Evolutionary conservation across 2,113 vertebrate species (phyloP), one percentile per base, ranked within the genome.

Genomic region (Todiramphus chloris): DNA sequence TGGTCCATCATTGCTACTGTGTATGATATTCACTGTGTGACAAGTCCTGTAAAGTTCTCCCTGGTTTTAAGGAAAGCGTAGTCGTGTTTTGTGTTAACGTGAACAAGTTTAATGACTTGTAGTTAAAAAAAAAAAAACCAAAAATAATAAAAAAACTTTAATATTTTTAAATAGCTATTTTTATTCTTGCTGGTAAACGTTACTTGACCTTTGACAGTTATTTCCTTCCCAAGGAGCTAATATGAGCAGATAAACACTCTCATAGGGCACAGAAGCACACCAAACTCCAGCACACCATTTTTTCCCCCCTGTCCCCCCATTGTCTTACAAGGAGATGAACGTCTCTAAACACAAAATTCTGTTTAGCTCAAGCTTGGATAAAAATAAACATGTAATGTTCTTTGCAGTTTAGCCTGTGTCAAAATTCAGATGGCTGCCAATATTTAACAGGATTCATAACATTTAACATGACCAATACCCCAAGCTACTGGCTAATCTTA

Each of bases 361-460:
- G 6, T 51, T 88, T 86, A 60, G 25, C 6, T 90, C 9, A 67
- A 4, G 16, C 28, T 83, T 85, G 63, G 28, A 19, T 46, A 58
- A 87, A 87, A 89, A 87, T 69, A 64, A 76, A 69, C 20, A 3
- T 2, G 0, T 27, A 76, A 66, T 59, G 5, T 5, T 62, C 16
- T 90, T 37, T 92, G 43, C 27, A 83, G 28, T 74, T 95, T 55
- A 74, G 14, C 13, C 43, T 39, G 43, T 43, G 55, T 81, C 63
- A 93, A 93, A 78, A 67, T 51, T 81, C 72, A 88, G 6, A 66
- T 60, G n/a, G 43, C 35, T 95, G 78, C 46, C 85, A 93, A 46
- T 0, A n/a, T 53, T 81, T 64, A 72, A 73, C 21, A 73, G n/a
- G 24, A 89, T 62, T 88, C 51, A 27, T 16, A 56, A 9, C 35